phyloP scores from a whole-genome alignment of 2,797 vertebrate genomes.

The Sebastes trivittatus region DNA sequence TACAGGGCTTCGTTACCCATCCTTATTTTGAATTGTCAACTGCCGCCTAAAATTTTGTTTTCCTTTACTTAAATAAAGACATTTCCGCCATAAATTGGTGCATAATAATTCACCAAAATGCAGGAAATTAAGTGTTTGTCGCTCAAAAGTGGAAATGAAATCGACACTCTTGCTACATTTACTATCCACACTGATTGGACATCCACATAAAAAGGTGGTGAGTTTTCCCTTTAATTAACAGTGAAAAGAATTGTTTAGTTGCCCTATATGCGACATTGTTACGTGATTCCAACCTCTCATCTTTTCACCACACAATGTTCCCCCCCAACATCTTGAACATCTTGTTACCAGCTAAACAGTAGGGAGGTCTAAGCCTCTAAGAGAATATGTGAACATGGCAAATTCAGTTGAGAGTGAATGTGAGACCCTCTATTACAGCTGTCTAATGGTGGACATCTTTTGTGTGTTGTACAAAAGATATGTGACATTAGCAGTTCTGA shows the following conservation, averaged over 20 bases:
- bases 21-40: too few relatives aligned
- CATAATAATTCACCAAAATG: too few relatives aligned
- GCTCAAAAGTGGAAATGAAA: too few relatives aligned
- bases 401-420: background rate
- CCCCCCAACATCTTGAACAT: too few relatives aligned
- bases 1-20: too few relatives aligned
- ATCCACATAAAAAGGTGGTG: too few relatives aligned
- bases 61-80: too few relatives aligned
- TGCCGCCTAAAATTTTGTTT: too few relatives aligned
- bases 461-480: slow-evolving; percentile 1
- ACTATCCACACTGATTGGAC: too few relatives aligned
- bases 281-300: background rate
- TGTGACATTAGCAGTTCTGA: background rate
- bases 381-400: background rate
- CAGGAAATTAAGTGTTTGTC: too few relatives aligned
- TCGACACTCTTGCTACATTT: too few relatives aligned
- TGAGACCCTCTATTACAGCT: background rate
- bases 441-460: background rate
- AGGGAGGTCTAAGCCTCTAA: background rate
- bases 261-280: background rate
- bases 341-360: background rate
- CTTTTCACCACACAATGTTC: background rate
- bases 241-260: background rate
- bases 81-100: too few relatives aligned
- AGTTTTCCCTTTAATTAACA: background rate